These are phyloP conservation scores for Osmerus mordax DNA, from an alignment of 2,113 vertebrate species.

Conservation along the genomic window DNA sequence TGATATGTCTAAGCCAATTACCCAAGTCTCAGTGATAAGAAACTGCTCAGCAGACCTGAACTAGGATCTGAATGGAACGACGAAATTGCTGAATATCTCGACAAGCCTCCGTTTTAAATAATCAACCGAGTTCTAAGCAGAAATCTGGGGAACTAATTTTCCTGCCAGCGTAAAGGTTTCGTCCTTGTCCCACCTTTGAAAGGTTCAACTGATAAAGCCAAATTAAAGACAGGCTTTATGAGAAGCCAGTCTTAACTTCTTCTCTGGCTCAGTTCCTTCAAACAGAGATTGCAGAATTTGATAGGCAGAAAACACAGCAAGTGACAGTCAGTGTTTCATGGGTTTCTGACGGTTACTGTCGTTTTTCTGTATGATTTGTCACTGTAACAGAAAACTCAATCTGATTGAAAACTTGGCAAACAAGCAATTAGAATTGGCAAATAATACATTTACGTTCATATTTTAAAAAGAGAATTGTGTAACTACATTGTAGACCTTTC, in stretches of 20 bases:
- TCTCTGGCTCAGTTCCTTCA: background rate
- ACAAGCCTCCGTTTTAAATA: constrained; percentile 78
- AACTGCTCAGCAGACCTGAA: constrained; percentile 76
- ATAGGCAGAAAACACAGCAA: background rate
- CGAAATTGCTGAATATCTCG: constrained; percentile 78
- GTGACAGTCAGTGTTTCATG: background rate
- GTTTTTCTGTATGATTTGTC: no score
- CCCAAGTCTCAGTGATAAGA: constrained; percentile 83
- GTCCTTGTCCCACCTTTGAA: constrained; percentile 83
- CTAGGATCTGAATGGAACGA: constrained; percentile 74
- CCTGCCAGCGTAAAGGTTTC: constrained; percentile 71
- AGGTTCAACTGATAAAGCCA: constrained; percentile 60
- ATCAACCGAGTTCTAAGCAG: constrained; percentile 77
- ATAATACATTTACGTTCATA: no score
- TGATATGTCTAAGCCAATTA: constrained; percentile 86
- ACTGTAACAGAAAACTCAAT: no score
- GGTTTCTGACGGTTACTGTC: background rate
- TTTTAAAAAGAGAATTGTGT: no score
- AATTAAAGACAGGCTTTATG: constrained; percentile 36
- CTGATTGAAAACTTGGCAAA: no score
- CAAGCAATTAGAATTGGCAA: no score
- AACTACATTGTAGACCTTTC: no score
- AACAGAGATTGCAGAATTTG: background rate
- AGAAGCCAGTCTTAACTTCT: constrained; percentile 9
- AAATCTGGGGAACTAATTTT: constrained; percentile 73